Evolutionary conservation across 2,888 invertebrate genomes (phyloP).

Genomic region (Volucella inanis): DNA sequence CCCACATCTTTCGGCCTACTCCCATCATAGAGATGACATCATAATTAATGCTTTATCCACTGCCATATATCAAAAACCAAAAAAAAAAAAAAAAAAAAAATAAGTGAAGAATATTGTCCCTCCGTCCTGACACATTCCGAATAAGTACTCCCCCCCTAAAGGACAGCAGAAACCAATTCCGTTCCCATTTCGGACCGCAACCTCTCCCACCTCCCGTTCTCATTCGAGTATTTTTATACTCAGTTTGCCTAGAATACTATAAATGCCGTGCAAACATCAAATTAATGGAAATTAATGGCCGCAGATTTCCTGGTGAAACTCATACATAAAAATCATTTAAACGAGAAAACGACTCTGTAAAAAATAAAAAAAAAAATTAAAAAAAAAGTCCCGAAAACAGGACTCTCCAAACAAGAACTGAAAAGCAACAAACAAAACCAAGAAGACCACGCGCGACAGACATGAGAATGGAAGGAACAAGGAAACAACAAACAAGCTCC

Average conservation of each 20-base stretch:
- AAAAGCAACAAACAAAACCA: constrained; percentile 22
- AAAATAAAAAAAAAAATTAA: neutral
- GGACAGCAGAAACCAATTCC: constrained; percentile 1
- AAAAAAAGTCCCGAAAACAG: constrained; percentile 5
- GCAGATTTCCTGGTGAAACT: constrained; percentile 51
- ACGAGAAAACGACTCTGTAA: constrained; percentile 37
- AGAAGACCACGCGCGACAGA: neutral
- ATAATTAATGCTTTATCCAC: constrained; percentile 23
- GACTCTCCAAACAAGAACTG: constrained; percentile 15
- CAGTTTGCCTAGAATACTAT: neutral
- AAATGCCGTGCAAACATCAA: constrained; percentile 55
- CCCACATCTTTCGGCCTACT: no score
- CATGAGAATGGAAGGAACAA: constrained; percentile 11
- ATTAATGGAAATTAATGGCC: constrained; percentile 66
- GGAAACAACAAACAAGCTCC: constrained; percentile 31
- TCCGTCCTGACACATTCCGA: neutral
- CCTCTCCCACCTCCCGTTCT: neutral
- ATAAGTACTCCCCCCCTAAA: neutral
- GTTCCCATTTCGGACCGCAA: neutral
- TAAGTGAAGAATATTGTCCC: constrained; percentile 1
- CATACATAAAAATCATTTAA: constrained; percentile 62
- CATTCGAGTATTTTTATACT: neutral
- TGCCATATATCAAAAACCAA: constrained; percentile 14
- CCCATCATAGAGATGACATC: neutral
- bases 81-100: neutral